Evolutionary conservation across 2,113 vertebrate genomes (phyloP), one percentile per base, ranked within the genome.

Genomic region (Prolemur simus): DNA sequence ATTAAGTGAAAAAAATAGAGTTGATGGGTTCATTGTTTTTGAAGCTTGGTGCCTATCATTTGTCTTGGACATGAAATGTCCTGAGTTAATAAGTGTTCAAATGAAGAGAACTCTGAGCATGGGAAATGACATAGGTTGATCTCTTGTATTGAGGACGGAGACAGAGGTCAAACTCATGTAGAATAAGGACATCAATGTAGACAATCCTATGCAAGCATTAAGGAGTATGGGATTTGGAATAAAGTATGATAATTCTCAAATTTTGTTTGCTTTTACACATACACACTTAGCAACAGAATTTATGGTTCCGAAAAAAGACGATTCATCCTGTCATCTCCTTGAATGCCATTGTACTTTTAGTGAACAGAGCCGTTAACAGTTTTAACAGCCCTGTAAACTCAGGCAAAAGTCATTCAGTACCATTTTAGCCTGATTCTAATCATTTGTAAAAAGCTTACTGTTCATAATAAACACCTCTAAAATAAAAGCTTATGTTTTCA

Each of bases 401-500:
- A 95, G 76, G 71, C 47, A 88, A 90, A 94, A 95, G 42, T n/a
- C 39, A 95, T 85, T 92, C n/a, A 91, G 29, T 80, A 74, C 11
- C 54, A 86, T 91, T 96, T 88, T 68, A 66, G 29, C 64, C 54
- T 63, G 63, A 96, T n/a, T 52, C 83, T 97, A 95, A 91, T 86
- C 54, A 96, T 94, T 94, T 93, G 77, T 93, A 87, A 94, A 94
- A 94, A 64, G 91, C 88, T 95, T 84, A 91, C 94, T 97, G 88
- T 87, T 97, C 97, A 71, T 97, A 90, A 97, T 97, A 91, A 73
- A 94, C 92, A 96, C 94, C 96, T 98, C 78, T 73, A 97, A 97
- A 97, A 95, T 94, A 78, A 94, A 96, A 84, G 29, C 86, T 21
- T 96, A 87, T 74, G 52, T 98, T 98, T 97, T 94, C 88, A 95